These are phyloP conservation scores for Columba guinea DNA, from an alignment of 2,797 vertebrate species.

Conservation along the genomic window DNA sequence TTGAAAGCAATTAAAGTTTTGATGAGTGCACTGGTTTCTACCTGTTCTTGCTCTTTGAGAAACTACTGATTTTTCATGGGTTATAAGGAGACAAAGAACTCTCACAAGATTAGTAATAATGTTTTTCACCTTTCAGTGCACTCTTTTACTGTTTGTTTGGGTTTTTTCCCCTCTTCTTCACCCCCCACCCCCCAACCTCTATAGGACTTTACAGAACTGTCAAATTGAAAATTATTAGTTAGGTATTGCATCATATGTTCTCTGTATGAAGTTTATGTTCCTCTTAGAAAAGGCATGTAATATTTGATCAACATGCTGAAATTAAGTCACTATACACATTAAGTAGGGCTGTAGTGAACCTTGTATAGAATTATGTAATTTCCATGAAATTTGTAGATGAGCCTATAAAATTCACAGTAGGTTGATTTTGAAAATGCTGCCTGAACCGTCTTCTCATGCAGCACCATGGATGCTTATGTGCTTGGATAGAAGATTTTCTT, in stretches of 20 bases:
- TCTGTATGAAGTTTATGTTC: neutral
- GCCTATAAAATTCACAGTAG: neutral
- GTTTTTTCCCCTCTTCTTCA: no score
- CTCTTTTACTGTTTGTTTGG: neutral
- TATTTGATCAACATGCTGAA: neutral
- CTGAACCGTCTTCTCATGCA: neutral
- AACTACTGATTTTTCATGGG: neutral
- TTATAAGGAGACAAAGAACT: neutral
- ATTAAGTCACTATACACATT: neutral
- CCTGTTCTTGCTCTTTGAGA: neutral
- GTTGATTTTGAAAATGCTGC: neutral
- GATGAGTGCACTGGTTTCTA: neutral
- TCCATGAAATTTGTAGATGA: neutral
- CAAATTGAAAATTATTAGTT: neutral
- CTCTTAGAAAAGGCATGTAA: neutral
- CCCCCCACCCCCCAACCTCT: fast-evolving
- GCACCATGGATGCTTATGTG: neutral
- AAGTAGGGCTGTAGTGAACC: neutral
- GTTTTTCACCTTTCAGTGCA: neutral
- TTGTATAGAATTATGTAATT: neutral
- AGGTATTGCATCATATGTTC: neutral
- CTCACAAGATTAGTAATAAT: neutral
- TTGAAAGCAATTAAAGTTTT: neutral
- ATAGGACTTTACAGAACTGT: neutral
- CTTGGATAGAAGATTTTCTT: neutral